Evolutionary conservation across 2,797 vertebrate genomes (phyloP).

Genomic region (Parambassis ranga): DNA sequence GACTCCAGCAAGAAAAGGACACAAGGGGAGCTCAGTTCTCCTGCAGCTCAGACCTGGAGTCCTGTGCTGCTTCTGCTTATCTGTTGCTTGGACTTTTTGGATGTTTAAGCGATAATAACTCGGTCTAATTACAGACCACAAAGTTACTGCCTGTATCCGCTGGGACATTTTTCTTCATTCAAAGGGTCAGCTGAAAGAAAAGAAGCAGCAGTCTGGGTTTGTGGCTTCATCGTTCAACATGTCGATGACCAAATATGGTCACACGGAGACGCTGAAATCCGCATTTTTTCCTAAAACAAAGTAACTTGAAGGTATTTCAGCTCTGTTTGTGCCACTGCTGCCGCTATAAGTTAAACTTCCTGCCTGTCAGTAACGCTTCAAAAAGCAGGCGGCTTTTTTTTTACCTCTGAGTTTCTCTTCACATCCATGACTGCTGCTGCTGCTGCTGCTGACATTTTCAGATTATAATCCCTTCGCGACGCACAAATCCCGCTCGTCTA

Average conservation of each 20-base stretch:
- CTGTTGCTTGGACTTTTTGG: conserved; percentile 21
- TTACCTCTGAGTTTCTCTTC: conserved; percentile 85
- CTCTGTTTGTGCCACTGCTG: background rate
- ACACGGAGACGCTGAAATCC: conserved; percentile 41
- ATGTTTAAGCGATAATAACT: conserved; percentile 35
- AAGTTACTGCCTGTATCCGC: conserved; percentile 26
- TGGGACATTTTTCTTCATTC: conserved; percentile 48
- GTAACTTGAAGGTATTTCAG: background rate
- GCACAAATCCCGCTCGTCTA: conserved; percentile 62
- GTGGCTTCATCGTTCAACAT: conserved; percentile 41
- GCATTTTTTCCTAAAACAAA: background rate
- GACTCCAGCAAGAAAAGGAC: conserved; percentile 11
- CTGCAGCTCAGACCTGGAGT: background rate
- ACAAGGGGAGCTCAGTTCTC: background rate
- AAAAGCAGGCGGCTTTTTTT: conserved; percentile 48
- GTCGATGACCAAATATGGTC: conserved; percentile 79
- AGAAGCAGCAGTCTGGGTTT: conserved; percentile 9
- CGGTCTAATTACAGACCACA: conserved; percentile 21
- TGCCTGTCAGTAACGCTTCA: conserved; percentile 10
- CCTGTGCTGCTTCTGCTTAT: conserved; percentile 16
- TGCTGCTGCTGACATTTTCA: conserved; percentile 81
- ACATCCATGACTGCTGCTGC: conserved; percentile 85
- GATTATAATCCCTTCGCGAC: conserved; percentile 76
- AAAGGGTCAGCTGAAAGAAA: conserved; percentile 25
- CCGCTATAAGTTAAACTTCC: conserved; percentile 3